phyloP scores from a whole-genome alignment of 2,797 vertebrate species.

The Vipera latastei region DNA sequence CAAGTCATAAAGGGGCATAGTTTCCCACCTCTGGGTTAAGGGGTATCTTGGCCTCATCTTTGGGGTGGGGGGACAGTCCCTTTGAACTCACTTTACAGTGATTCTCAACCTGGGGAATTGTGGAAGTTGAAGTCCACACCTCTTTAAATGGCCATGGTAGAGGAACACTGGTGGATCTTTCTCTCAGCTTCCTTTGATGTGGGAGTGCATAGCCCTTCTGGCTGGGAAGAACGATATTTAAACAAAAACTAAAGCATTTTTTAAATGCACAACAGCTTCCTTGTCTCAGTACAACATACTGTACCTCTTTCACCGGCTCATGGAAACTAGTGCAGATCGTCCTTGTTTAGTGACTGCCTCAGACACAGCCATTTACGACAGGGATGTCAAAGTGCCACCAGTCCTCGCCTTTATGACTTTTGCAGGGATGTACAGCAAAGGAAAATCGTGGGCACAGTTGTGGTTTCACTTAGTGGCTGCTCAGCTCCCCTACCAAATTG shows the following conservation, averaged over 20 bases:
- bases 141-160: background rate
- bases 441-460: background rate
- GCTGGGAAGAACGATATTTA: background rate
- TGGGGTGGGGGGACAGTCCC: background rate
- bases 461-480: background rate
- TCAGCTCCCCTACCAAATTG: background rate
- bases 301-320: background rate
- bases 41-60: background rate
- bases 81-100: background rate
- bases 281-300: background rate
- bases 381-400: background rate
- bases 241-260: background rate
- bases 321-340: background rate
- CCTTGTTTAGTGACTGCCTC: background rate
- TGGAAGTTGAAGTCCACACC: background rate
- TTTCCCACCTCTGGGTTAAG: background rate
- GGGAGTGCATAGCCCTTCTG: background rate
- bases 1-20: background rate
- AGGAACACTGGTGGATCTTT: background rate
- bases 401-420: background rate
- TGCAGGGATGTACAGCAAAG: background rate
- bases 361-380: background rate
- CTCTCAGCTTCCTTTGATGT: background rate
- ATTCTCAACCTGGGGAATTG: background rate
- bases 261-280: background rate